A percentile compares a stretch with the other conserved stretches of the same genome.
These are phyloP conservation scores for Coleophora deauratella DNA, from an alignment of 2,888 invertebrate genomes.

Conservation along the genomic window DNA sequence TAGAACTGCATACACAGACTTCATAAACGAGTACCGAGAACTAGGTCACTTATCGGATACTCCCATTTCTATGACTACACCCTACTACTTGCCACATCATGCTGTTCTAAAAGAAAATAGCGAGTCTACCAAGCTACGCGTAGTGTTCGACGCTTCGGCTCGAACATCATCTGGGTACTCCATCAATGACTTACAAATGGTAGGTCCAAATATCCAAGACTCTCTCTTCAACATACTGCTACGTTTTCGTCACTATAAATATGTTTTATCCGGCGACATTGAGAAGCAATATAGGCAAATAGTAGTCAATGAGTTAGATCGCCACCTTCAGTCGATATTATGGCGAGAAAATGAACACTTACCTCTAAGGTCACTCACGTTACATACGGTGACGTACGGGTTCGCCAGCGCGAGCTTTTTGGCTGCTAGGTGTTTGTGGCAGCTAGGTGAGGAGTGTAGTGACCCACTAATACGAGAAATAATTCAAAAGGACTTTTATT, in stretches of 20 bases:
- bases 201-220: constrained; percentile 11
- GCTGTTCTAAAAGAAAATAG: not conserved
- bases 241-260: constrained; percentile 13
- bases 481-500: constrained; percentile 3
- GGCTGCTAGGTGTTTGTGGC: constrained; percentile 6
- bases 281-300: constrained; percentile 15
- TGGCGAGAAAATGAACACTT: constrained; percentile 5
- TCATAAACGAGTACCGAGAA: not conserved
- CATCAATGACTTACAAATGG: constrained; percentile 8
- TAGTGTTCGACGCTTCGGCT: not conserved
- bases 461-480: constrained; percentile 2
- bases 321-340: constrained; percentile 11
- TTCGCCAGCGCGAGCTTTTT: constrained; percentile 10
- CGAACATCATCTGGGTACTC: constrained; percentile 3
- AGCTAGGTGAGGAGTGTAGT: constrained; percentile 10
- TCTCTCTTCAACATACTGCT: constrained; percentile 9
- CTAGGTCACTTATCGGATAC: not conserved
- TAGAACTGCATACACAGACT: not conserved
- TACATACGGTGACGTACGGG: constrained; percentile 10
- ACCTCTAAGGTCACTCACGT: not conserved
- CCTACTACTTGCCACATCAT: not conserved
- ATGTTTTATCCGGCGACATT: constrained; percentile 14
- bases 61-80: rapidly evolving
- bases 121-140: not conserved
- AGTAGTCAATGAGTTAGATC: constrained; percentile 2